phyloP scores from a whole-genome alignment of 2,797 vertebrate genomes.

The Siniperca scherzeri region DNA sequence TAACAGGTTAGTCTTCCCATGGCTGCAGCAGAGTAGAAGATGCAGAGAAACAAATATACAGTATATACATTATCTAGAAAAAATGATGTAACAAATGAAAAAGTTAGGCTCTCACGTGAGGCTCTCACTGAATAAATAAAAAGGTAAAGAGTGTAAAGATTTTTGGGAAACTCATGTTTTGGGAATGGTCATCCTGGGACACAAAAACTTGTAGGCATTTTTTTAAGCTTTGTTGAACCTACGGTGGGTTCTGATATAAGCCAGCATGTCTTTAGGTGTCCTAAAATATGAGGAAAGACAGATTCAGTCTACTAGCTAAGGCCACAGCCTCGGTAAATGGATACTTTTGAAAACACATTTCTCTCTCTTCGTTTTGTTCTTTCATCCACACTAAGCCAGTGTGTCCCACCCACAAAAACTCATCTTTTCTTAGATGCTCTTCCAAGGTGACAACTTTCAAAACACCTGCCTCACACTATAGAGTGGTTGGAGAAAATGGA shows the following conservation, averaged over 20 bases:
- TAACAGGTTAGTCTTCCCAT: background rate
- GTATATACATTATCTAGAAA: too few relatives aligned
- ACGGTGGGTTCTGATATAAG: background rate
- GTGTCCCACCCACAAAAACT: constrained; percentile 2
- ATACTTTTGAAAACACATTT: constrained; percentile 17
- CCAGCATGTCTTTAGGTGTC: background rate
- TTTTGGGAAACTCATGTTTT: constrained; percentile 5
- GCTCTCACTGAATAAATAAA: too few relatives aligned
- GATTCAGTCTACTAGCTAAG: background rate
- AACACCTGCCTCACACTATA: background rate
- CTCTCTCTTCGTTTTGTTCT: constrained; percentile 19
- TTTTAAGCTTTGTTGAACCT: constrained; percentile 9
- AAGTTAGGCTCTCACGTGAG: too few relatives aligned
- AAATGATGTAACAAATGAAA: too few relatives aligned
- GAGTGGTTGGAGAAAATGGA: background rate
- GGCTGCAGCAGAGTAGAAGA: background rate
- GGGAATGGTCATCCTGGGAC: constrained; percentile 8
- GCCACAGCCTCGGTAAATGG: constrained; percentile 9
- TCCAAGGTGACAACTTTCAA: constrained; percentile 16
- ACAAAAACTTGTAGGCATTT: constrained; percentile 9
- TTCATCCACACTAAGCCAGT: background rate
- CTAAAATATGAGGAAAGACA: background rate
- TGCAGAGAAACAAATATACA: too few relatives aligned
- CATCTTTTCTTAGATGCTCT: constrained; percentile 13
- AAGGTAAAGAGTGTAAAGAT: background rate